A percentile compares a stretch with the other conserved stretches of the same genome.
Conservation (phyloP, 2,113 vertebrate genomes). For the Gopherus flavomarginatus region DNA sequence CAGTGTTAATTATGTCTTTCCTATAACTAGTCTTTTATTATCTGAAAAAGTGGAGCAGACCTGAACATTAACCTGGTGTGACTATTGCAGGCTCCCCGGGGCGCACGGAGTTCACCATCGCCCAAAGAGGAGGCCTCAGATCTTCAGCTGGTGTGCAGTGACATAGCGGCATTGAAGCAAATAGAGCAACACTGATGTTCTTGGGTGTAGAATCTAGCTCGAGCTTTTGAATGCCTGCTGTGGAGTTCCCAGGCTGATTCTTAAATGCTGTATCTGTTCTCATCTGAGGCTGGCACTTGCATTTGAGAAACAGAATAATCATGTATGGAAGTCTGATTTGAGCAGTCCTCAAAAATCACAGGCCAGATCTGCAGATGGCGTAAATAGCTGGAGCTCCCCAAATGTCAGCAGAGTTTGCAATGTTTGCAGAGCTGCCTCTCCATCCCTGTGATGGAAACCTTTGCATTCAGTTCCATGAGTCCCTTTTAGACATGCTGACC, state of each 20-base stretch:
- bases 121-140: accelerated
- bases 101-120: accelerated
- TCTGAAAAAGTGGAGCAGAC: neutral
- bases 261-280: neutral
- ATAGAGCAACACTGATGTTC: neutral
- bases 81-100: too few species aligned
- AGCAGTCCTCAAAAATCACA: neutral
- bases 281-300: neutral
- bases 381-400: neutral
- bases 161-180: accelerated
- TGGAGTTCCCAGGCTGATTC: neutral
- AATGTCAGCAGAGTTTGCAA: neutral
- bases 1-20: neutral
- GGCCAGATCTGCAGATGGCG: neutral
- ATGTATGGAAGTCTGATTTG: neutral
- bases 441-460: accelerated
- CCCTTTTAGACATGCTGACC: neutral
- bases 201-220: neutral
- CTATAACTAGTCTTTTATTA: neutral
- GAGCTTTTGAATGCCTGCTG: accelerated
- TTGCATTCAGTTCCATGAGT: neutral
- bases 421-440: neutral
- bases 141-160: accelerated
- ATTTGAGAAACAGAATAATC: neutral
- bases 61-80: neutral